Evolutionary conservation across 2,113 vertebrate species (phyloP).

Genomic region (Urocolius indicus): DNA sequence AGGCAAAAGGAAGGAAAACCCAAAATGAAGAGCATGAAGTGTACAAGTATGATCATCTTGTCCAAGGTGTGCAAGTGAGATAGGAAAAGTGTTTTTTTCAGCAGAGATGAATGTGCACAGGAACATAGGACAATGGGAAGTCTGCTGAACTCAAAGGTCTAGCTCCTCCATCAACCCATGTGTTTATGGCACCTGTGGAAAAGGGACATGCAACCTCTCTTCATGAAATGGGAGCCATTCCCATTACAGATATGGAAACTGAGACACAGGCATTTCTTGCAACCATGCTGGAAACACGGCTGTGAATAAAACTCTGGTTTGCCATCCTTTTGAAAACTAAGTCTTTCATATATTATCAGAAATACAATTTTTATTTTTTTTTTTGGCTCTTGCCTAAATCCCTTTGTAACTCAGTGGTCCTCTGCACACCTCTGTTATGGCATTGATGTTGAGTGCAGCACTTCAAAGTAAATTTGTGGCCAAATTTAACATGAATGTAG

Average conservation of each 20-base stretch:
- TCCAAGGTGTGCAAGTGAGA: not conserved
- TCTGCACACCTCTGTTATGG: not conserved
- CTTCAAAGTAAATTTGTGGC: not conserved
- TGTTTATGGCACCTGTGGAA: not conserved
- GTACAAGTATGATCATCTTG: not conserved
- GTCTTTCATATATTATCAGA: not conserved
- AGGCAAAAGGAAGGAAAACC: not conserved
- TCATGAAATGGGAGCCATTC: not conserved
- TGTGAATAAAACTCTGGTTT: not conserved
- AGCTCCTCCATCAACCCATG: not conserved
- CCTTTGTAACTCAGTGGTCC: not conserved
- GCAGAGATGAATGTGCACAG: not conserved
- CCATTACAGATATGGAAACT: not conserved
- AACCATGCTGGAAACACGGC: not conserved
- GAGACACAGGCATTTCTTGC: not conserved
- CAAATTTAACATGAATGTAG: not conserved
- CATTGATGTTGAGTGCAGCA: not conserved
- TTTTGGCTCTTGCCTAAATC: not conserved
- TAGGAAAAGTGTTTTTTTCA: not conserved
- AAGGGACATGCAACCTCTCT: not conserved
- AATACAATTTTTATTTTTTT: not conserved
- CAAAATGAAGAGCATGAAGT: not conserved
- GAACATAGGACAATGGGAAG: not conserved
- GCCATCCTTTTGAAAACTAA: not conserved
- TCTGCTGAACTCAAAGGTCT: not conserved